Base-by-base conservation (phyloP, 2,888 invertebrate species). In the Lucinisca nassula region DNA sequence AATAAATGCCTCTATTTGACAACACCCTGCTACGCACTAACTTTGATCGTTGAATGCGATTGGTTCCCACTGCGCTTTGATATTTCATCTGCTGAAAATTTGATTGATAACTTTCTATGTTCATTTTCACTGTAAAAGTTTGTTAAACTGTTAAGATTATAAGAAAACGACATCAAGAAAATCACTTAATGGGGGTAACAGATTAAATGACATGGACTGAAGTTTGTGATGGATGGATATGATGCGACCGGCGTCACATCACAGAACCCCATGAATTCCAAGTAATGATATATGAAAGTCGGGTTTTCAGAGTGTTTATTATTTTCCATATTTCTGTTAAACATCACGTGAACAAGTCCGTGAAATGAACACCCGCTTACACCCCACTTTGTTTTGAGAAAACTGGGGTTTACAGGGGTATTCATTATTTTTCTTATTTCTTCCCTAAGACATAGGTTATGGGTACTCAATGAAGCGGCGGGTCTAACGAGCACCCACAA, bases 31-130 rank as follows among this genome's bases (percentile, higher is more conserved):
- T 35, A 76, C 73, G 84, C 81, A 78, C 82, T 51, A 79, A 75
- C 90, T 90, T 90, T 90, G 90, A 90, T 90, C 90, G 74, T 67
- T 74, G 79, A 82, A 55, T 84, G 67, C 74, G 82, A 82, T 84
- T 82, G 86, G 84, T 35, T 70, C 88, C 84, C 70, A 84, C 88
- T 85, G 90, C 70, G 90, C 90, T 90, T 90, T 90, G 88, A 90
- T 82, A 58, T 67, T 27, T 67, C 67, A 35, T 67, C 67, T 67
- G 67, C 6, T 67, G 35, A 21, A 67, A 67, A 67, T 67, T 67
- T 85, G 88, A 85, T 83, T 73, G 85, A 85, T 88, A 79, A 38
- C 45, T 27, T 85, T 79, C 77, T 82, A 82, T 67, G 67, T 67
- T 35, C 67, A 67, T 17, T 32, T 67, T 67, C 17, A 67, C 8